phyloP scores from a whole-genome alignment of 1,140 invertebrate species.

The Oncopodura yosiiana region DNA sequence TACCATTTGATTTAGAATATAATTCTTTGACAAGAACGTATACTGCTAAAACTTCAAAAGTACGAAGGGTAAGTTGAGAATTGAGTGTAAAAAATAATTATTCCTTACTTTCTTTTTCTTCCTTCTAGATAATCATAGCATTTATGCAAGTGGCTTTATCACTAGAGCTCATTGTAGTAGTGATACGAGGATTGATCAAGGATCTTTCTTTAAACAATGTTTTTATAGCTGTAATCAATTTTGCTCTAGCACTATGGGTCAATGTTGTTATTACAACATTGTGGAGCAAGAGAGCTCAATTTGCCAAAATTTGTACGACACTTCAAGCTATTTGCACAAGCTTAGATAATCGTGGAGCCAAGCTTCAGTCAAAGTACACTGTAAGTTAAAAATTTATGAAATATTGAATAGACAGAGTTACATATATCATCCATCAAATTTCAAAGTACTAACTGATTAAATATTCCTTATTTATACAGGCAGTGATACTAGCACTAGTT shows the following conservation, averaged over 20 bases:
- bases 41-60: too few relatives aligned
- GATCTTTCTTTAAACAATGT: constrained; percentile 1
- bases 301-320: background rate
- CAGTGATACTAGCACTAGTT: background rate
- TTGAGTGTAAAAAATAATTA: background rate
- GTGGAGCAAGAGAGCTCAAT: background rate
- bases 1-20: background rate
- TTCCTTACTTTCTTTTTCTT: background rate
- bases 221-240: constrained; percentile 7
- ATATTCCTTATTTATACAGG: too few relatives aligned
- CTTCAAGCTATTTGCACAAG: background rate
- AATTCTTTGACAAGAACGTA: too few relatives aligned
- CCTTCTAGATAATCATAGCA: background rate
- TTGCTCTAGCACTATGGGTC: constrained; percentile 2
- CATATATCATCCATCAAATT: background rate
- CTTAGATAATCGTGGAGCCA: constrained; percentile 2
- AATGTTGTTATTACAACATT: constrained; percentile 5
- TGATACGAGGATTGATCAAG: background rate
- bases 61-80: too few relatives aligned
- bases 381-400: background rate
- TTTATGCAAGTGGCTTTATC: constrained; percentile 7
- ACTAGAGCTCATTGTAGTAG: constrained; percentile 1
- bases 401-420: background rate
- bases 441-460: background rate
- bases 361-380: background rate